Evolutionary conservation across 2,888 invertebrate species (phyloP).

Genomic region (Nemapogon koenigi): DNA sequence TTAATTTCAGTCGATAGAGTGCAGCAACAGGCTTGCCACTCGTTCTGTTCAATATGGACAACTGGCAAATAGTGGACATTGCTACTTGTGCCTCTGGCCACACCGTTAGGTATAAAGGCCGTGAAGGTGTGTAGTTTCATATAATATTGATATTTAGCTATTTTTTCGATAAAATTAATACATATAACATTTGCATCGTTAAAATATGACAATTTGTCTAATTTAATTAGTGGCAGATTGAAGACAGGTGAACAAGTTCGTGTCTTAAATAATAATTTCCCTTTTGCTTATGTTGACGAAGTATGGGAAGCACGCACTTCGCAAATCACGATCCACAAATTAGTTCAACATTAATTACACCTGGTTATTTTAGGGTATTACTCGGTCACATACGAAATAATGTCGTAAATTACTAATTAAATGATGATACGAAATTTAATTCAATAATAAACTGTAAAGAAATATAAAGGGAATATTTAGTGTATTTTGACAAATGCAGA

Average conservation of each 20-base stretch:
- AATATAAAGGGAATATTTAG: neutral
- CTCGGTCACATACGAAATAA: too few relatives aligned
- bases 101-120: too few relatives aligned
- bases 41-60: too few relatives aligned
- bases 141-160: too few relatives aligned
- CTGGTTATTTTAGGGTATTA: constrained; percentile 29
- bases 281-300: constrained; percentile 6
- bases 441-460: neutral
- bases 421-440: neutral
- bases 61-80: too few relatives aligned
- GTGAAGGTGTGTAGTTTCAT: too few relatives aligned
- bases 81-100: too few relatives aligned
- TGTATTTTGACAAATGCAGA: neutral
- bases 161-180: too few relatives aligned
- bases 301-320: constrained; percentile 20
- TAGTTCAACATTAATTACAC: constrained; percentile 50
- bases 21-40: too few relatives aligned
- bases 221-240: neutral
- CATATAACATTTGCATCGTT: too few relatives aligned
- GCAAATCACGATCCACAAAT: constrained; percentile 39
- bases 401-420: neutral
- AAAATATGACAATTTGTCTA: too few relatives aligned
- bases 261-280: constrained; percentile 4
- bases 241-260: constrained; percentile 5
- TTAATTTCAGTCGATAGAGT: too few relatives aligned